Percentiles rank a stretch among this genome's conserved stretches.
phyloP scores from a whole-genome alignment of 2,888 invertebrate genomes.

The Ennomos fuscantarius region DNA sequence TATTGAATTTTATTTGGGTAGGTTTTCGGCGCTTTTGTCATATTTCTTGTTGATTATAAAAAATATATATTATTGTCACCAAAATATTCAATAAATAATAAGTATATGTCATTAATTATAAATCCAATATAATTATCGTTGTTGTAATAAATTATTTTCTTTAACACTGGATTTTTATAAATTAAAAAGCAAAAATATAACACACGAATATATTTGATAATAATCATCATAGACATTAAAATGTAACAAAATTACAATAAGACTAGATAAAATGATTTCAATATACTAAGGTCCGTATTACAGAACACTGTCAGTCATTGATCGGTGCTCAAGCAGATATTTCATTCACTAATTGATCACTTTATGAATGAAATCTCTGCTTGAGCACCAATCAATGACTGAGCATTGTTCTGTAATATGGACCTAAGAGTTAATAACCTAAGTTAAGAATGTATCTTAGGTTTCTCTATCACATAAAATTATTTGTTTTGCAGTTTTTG shows the following conservation, averaged over 20 bases:
- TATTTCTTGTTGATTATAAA: too few relatives aligned
- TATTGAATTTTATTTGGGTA: too few relatives aligned
- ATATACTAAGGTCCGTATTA: too few relatives aligned
- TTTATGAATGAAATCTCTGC: too few relatives aligned
- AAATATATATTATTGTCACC: too few relatives aligned
- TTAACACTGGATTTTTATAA: slow-evolving; percentile 24
- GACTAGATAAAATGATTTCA: slow-evolving; percentile 25
- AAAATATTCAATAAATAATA: too few relatives aligned
- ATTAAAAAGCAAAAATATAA: slow-evolving; percentile 9
- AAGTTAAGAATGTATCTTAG: slow-evolving; percentile 24
- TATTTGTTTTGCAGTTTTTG: neutral
- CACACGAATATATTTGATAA: slow-evolving; percentile 2
- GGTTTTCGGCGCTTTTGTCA: too few relatives aligned
- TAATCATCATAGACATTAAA: slow-evolving; percentile 5
- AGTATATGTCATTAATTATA: slow-evolving; percentile 12
- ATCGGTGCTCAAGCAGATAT: too few relatives aligned
- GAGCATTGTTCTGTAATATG: too few relatives aligned
- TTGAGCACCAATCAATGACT: too few relatives aligned
- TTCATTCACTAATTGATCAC: too few relatives aligned
- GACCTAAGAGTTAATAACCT: slow-evolving; percentile 26
- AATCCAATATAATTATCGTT: slow-evolving; percentile 29
- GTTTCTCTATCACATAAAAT: slow-evolving; percentile 15
- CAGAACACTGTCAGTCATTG: too few relatives aligned
- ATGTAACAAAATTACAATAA: slow-evolving; percentile 4
- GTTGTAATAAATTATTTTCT: slow-evolving; percentile 45